phyloP scores from a whole-genome alignment of 2,888 invertebrate species.

The Homarus gammarus region DNA sequence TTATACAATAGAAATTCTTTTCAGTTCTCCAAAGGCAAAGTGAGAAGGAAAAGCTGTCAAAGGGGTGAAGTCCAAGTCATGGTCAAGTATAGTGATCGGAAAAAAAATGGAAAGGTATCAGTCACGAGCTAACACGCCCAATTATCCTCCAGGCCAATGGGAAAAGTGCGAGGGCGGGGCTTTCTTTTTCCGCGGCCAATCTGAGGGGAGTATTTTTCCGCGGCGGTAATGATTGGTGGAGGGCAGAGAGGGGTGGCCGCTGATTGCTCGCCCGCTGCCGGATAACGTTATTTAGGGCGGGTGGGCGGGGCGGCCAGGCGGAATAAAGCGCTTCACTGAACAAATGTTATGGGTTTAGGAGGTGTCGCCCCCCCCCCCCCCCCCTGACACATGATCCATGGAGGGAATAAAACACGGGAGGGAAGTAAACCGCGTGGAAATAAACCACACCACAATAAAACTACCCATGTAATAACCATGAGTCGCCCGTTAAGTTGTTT shows the following conservation, averaged over 20 bases:
- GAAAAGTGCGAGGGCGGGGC: conserved; percentile 40
- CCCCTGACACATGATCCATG: not conserved
- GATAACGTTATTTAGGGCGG: not conserved
- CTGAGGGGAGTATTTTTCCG: conserved; percentile 23
- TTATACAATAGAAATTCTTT: too few species aligned
- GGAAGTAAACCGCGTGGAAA: not conserved
- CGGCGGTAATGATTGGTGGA: conserved; percentile 39
- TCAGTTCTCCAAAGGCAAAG: too few species aligned
- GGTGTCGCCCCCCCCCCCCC: not conserved
- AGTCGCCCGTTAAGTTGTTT: not conserved
- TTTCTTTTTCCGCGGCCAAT: conserved; percentile 16
- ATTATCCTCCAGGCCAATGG: conserved; percentile 40
- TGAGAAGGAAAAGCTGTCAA: too few species aligned
- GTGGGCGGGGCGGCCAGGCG: conserved; percentile 19
- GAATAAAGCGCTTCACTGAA: conserved; percentile 27
- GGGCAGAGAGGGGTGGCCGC: not conserved
- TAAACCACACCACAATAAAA: conserved; percentile 20
- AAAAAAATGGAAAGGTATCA: conserved; percentile 16
- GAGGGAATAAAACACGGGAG: not conserved
- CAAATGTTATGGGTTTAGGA: conserved; percentile 38
- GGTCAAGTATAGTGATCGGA: not conserved
- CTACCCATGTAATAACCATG: conserved; percentile 30
- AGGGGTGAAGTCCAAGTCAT: conserved; percentile 2
- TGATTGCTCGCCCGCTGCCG: not conserved
- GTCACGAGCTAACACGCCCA: conserved; percentile 41